Evolutionary conservation across 2,888 invertebrate genomes (phyloP), one percentile per base, ranked within the genome.

Genomic region (Cyclophora albipunctata): DNA sequence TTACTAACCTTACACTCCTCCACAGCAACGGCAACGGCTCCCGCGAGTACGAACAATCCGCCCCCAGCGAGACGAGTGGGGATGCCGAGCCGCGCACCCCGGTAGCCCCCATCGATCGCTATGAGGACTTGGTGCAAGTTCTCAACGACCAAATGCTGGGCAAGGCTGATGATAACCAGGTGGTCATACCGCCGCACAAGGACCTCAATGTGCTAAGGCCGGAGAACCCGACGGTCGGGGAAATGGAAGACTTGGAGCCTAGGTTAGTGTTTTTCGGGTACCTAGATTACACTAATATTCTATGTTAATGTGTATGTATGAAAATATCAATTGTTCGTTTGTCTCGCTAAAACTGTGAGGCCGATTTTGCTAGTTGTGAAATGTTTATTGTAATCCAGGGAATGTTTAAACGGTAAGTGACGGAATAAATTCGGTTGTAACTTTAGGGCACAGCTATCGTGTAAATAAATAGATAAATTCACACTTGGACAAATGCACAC

Each of bases 191-290:
- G 40, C 88, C 90, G 41, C 77, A 86, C 53, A 82, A 86, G 45
- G 90, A 91, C 60, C 85, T 91, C 45, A 91, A 91, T 53, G 77
- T 89, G 33, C 59, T 84, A 53, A 76, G 88, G 49, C 83, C 87
- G 2, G 90, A 92, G 55, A 94, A 94, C 75, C 95, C 94, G 0
- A 92, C 92, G 3, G 87, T 96, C 52, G 93, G 91, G 0, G 92
- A 94, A 64, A 79, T 95, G 77, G 92, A 93, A 68, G 91, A 90
- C 45, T 68, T 91, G 53, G 89, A 89, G 62, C 81, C 89, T 6
- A 90, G 90, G 92, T 92, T 64, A 83, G 85, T 47, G 20, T 20
- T 20, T 20, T 20, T 20, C n/a, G 20, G 20, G 20, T 20, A 20
- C 20, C 20, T n/a, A 34, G 1, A 34, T 37, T 5, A 44, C 2